Percentiles rank a stretch among this genome's conserved stretches.
Conservation (phyloP, 2,113 vertebrate species). For the Rhineura floridana region DNA sequence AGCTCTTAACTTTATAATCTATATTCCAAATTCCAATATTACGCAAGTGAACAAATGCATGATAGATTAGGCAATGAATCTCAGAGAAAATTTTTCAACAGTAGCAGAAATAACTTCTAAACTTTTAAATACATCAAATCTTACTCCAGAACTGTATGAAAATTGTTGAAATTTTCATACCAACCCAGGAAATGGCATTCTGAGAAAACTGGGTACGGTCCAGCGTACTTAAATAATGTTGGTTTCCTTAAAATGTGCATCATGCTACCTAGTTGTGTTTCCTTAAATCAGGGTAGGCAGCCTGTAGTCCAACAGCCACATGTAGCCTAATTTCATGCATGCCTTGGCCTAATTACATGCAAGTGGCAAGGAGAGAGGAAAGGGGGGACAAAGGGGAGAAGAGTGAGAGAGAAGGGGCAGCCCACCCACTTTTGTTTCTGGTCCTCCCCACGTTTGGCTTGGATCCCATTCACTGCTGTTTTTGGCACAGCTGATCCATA, state of each 20-base stretch:
- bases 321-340: neutral
- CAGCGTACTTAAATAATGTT: neutral
- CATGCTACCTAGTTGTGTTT: neutral
- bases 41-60: neutral
- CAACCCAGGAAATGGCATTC: neutral
- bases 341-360: neutral
- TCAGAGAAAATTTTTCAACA: constrained; percentile 45
- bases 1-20: constrained; percentile 23
- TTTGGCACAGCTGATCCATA: neutral
- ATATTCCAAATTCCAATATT: neutral
- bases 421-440: too few relatives aligned
- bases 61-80: constrained; percentile 33
- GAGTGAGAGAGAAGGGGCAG: too few relatives aligned
- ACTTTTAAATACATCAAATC: constrained; percentile 44
- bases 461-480: neutral
- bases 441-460: neutral
- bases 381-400: too few relatives aligned
- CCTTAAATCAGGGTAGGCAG: neutral
- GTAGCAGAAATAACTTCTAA: constrained; percentile 50
- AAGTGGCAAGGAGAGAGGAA: neutral
- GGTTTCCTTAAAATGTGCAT: neutral
- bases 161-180: constrained; percentile 30
- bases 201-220: constrained; percentile 14
- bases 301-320: neutral
- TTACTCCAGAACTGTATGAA: constrained; percentile 33